Conservation (phyloP, 2,113 vertebrate genomes). For the Otocyon megalotis region DNA sequence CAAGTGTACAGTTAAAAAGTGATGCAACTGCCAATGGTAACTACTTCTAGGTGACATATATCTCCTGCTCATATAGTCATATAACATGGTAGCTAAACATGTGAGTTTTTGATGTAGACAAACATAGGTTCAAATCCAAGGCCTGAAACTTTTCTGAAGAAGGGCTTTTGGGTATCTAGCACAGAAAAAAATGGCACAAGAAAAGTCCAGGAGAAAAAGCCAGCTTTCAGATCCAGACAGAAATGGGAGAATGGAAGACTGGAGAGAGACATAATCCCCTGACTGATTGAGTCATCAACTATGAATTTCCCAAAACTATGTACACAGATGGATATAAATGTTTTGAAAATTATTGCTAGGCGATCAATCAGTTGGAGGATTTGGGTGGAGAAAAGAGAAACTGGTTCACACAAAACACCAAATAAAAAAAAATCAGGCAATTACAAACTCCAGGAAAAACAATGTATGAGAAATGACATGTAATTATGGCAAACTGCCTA, state of each 20-base stretch:
- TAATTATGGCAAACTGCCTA: background rate
- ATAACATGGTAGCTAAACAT: background rate
- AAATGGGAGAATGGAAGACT: background rate
- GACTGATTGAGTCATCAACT: background rate
- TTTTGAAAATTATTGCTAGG: slow-evolving; percentile 22
- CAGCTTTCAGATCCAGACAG: background rate
- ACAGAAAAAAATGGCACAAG: background rate
- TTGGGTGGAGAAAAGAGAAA: background rate
- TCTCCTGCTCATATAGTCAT: background rate
- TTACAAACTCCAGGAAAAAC: slow-evolving; percentile 41
- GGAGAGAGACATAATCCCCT: background rate
- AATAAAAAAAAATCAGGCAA: background rate
- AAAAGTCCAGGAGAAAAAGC: background rate
- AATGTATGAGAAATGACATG: background rate
- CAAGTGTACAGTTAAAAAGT: background rate
- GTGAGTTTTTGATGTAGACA: background rate
- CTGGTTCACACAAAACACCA: background rate
- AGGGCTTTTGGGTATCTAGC: background rate
- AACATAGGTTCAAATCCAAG: background rate
- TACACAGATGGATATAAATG: background rate
- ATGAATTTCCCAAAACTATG: background rate
- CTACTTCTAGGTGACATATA: background rate
- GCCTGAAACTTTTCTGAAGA: background rate
- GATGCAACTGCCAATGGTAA: too few relatives aligned
- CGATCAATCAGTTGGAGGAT: background rate